Conservation (phyloP, 2,888 invertebrate species). For the Epicampocera succincta region DNA sequence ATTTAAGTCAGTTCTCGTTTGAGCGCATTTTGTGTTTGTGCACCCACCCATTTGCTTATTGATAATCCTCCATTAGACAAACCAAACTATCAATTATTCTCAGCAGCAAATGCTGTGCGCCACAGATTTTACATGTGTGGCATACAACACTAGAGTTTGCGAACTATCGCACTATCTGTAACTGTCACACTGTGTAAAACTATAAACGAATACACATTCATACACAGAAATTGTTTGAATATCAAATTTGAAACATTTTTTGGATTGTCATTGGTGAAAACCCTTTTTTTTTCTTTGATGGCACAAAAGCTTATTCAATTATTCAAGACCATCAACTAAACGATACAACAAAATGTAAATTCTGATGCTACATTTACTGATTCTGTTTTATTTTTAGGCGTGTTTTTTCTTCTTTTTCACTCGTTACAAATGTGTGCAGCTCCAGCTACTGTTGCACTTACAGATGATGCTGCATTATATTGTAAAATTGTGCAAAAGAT, state of each 20-base stretch:
- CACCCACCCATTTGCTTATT: not conserved
- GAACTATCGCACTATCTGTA: conserved; percentile 37
- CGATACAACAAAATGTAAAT: conserved; percentile 61
- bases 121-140: conserved; percentile 26
- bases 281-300: conserved; percentile 75
- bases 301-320: conserved; percentile 78
- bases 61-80: not conserved
- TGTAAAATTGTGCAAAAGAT: conserved; percentile 50
- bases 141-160: conserved; percentile 1
- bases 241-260: conserved; percentile 64
- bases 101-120: conserved; percentile 14
- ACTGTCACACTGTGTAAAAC: conserved; percentile 32
- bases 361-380: conserved; percentile 28
- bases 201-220: conserved; percentile 54
- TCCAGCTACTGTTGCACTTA: conserved; percentile 28
- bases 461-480: conserved; percentile 40
- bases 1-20: too few species aligned
- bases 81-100: not conserved
- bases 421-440: conserved; percentile 24
- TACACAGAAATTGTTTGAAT: conserved; percentile 57
- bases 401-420: not conserved
- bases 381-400: conserved; percentile 25
- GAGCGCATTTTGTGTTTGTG: too few species aligned
- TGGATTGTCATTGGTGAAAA: conserved; percentile 74
- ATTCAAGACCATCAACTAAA: conserved; percentile 68